Evolutionary conservation across 2,888 invertebrate genomes (phyloP), one percentile per base, ranked within the genome.

Genomic region (Pasiphila rectangulata): DNA sequence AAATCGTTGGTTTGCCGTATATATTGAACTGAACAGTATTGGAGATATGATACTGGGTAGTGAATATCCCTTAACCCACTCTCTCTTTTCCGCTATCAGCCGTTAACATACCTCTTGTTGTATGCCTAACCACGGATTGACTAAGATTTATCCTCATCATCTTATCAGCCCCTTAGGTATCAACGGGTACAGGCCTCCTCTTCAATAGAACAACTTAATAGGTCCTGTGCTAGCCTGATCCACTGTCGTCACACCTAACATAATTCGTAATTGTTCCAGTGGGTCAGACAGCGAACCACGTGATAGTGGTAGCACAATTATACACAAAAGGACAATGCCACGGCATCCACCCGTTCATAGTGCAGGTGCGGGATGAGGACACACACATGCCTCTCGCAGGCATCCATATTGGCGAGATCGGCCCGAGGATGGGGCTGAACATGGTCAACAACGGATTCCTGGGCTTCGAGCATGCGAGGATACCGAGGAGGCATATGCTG

Each of bases 341-440:
- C 65, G 98, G 98, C 0, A 92, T 97, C 59, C 98, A 98, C 72
- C 94, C 96, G 0, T 98, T 98, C 72, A 92, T 98, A 55, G 95
- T 98, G 0, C 98, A 97, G 79, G 79, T 98, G 4, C 90, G 98
- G 53, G 95, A 97, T 63, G 93, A 95, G 68, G 93, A 96, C 4
- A 96, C 96, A 0, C 97, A 98, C 69, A 84, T 91, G 71, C 96
- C 97, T 0, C 66, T 98, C 66, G 92, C 93, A 16, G 98, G 97
- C 64, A 94, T 98, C 41, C 94, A 94, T 72, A 91, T 98, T 39
- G 98, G 98, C 0, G 98, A 98, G 78, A 97, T 98, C 57, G 98
- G 98, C 0, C 93, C 94, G 1, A 98, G 98, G 76, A 88, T 98
- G 54, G 98, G 96, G 3, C 94, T 97, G 90, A 95, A 96, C 67